phyloP scores from a whole-genome alignment of 92 coral and sea anemone genomes.

The Montipora capitata region DNA sequence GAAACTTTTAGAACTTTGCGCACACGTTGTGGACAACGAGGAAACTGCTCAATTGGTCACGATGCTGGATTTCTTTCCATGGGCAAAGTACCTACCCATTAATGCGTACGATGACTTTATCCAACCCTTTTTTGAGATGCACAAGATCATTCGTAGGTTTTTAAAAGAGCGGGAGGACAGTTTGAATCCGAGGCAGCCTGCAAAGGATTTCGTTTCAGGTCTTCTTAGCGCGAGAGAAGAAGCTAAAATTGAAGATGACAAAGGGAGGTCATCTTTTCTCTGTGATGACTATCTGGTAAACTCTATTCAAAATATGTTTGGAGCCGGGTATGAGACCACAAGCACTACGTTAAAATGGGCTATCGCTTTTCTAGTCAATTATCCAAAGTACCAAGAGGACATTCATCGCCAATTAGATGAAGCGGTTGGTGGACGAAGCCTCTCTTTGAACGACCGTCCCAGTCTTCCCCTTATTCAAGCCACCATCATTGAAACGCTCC shows the following conservation, averaged over 20 bases:
- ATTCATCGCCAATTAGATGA: slow-evolving; percentile 81
- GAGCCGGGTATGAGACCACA: slow-evolving; percentile 84
- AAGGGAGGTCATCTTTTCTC: slow-evolving; percentile 31
- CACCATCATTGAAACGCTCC: slow-evolving; percentile 70
- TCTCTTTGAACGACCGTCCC: slow-evolving; percentile 49
- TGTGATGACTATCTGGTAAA: slow-evolving; percentile 66
- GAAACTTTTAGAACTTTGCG: slow-evolving; percentile 32
- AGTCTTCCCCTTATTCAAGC: slow-evolving; percentile 72
- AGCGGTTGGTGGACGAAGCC: slow-evolving; percentile 43
- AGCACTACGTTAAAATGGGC: slow-evolving; percentile 77
- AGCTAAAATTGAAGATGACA: slow-evolving; percentile 1
- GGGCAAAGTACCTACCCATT: slow-evolving; percentile 35
- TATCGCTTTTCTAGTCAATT: slow-evolving; percentile 67
- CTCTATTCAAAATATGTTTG: slow-evolving; percentile 71
- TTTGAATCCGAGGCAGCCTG: slow-evolving; percentile 26
- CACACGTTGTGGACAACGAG: slow-evolving; percentile 34
- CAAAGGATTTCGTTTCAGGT: slow-evolving; percentile 24
- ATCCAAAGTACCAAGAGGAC: slow-evolving; percentile 72
- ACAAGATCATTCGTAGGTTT: slow-evolving; percentile 29
- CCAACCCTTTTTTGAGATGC: slow-evolving; percentile 26
- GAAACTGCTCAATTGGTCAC: slow-evolving; percentile 23
- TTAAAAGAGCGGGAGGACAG: slow-evolving; percentile 36
- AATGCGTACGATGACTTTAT: slow-evolving; percentile 36
- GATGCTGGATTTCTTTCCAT: slow-evolving; percentile 42
- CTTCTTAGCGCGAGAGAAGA: slow-evolving; percentile 58